Percentiles rank a stretch among this genome's conserved stretches.
Conservation (phyloP, 2,113 vertebrate species). For the Oncorhynchus kisutch region DNA sequence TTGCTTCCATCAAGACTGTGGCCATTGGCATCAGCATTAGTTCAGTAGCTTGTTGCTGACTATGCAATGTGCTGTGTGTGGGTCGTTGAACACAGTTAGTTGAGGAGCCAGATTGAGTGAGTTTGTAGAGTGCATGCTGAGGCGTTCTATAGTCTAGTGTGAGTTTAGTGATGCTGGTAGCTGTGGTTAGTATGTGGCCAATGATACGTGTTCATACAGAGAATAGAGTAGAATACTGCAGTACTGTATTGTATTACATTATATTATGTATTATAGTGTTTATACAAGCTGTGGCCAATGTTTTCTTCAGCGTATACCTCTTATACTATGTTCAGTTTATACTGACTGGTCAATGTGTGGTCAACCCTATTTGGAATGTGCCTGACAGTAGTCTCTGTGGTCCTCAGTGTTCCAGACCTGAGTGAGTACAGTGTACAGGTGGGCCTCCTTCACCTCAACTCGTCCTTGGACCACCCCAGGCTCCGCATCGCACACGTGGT, state of each 20-base stretch:
- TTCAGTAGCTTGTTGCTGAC: background rate
- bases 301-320: too few species aligned
- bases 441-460: slow-evolving; percentile 86
- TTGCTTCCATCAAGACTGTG: background rate
- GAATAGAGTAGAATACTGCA: too few species aligned
- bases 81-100: background rate
- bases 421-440: slow-evolving; percentile 90
- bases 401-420: slow-evolving; percentile 84
- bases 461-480: slow-evolving; percentile 75
- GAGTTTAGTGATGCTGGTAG: too few species aligned
- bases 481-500: slow-evolving; percentile 86
- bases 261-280: background rate
- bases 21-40: background rate
- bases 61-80: background rate
- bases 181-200: too few species aligned
- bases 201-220: too few species aligned
- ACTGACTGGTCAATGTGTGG: background rate
- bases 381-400: slow-evolving; percentile 6
- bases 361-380: background rate
- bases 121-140: too few species aligned
- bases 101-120: too few species aligned
- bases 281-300: background rate
- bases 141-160: too few species aligned
- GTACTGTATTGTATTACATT: background rate
- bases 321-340: background rate